Evolutionary conservation across 2,113 vertebrate species (phyloP).

Genomic region (Canis aureus): DNA sequence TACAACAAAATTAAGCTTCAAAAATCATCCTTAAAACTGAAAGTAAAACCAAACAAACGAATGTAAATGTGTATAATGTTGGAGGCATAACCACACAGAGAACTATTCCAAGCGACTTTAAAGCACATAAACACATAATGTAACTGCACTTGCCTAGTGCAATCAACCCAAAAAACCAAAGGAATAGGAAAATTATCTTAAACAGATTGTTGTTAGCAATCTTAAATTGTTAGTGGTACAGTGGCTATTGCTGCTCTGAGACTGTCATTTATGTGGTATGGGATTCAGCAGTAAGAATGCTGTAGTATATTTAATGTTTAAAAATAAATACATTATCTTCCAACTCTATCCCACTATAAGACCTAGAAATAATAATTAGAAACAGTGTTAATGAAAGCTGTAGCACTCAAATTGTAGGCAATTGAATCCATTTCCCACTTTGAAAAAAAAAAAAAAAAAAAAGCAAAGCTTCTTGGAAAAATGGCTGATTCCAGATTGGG

Average conservation of each 20-base stretch:
- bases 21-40: conserved; percentile 45
- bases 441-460: background rate
- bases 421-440: background rate
- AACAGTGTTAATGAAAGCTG: background rate
- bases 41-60: conserved; percentile 48
- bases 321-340: background rate
- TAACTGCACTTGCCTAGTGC: background rate
- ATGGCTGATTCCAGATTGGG: background rate
- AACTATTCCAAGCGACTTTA: conserved; percentile 32
- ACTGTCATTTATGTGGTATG: background rate
- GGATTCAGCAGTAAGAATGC: conserved; percentile 26
- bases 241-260: background rate
- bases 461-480: background rate
- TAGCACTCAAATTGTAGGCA: background rate
- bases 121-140: conserved; percentile 41
- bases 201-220: background rate
- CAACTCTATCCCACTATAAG: background rate
- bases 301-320: conserved; percentile 7
- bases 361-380: background rate
- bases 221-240: background rate
- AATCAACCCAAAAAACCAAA: conserved; percentile 25
- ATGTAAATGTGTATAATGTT: background rate
- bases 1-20: conserved; percentile 60
- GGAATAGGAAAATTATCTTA: conserved; percentile 24
- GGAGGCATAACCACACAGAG: background rate